Conservation (phyloP, 2,888 invertebrate species). For the Tenthredo scrophulariae region DNA sequence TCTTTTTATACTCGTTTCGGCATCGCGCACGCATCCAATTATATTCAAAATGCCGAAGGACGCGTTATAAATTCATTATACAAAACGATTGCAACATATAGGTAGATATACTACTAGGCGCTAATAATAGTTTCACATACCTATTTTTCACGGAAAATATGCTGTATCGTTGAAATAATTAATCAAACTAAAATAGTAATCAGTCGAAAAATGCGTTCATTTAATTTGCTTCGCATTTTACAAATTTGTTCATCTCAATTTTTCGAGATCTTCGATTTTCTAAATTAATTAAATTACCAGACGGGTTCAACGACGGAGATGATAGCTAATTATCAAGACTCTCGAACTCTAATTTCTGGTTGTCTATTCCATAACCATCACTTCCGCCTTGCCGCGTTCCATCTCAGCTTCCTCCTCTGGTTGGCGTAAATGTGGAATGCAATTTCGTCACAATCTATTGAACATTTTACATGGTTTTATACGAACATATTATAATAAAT, state of each 20-base stretch:
- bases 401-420: not conserved
- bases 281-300: not conserved
- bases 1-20: not conserved
- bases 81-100: not conserved
- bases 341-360: constrained; percentile 1
- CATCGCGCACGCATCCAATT: not conserved
- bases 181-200: not conserved
- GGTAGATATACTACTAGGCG: not conserved
- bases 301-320: not conserved
- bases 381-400: not conserved
- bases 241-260: not conserved
- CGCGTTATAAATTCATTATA: constrained; percentile 5
- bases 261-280: not conserved
- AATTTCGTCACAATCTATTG: not conserved
- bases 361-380: not conserved
- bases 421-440: not conserved
- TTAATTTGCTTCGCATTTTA: not conserved
- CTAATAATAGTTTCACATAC: not conserved
- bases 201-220: not conserved
- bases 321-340: not conserved
- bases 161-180: not conserved
- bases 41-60: constrained; percentile 12
- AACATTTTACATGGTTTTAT: not conserved
- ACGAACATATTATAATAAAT: not conserved
- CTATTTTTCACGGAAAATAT: not conserved